Evolutionary conservation across 2,888 invertebrate genomes (phyloP), one percentile per base, ranked within the genome.

Genomic region (Rhingia campestris): DNA sequence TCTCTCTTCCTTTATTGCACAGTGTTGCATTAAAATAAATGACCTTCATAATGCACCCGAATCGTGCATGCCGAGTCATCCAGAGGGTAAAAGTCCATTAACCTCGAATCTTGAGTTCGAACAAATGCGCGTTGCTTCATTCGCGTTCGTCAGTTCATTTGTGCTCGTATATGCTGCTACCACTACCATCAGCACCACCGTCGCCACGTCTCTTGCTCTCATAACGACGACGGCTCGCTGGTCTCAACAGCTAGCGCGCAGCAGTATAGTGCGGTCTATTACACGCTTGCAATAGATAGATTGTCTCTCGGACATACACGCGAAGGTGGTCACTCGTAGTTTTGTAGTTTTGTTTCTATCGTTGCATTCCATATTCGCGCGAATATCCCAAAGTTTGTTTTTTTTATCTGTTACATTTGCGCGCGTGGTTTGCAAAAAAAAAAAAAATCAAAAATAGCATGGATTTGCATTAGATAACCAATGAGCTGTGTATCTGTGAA

Each of bases 51-150:
- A 80, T 84, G 84, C 84, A 84, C 80, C 84, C 84, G 84, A 84
- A 84, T 84, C 84, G 84, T 75, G 70, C 80, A 84, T 80, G 84
- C 66, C 80, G 74, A 84, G 84, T 84, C 84, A 84, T 84, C 84
- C 84, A 84, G 84, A 84, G 84, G 84, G 84, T 84, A 84, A 84
- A 84, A 84, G 84, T 84, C 84, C 84, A 84, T 84, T 84, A 84
- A 84, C 84, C 84, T 84, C 79, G 66, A 84, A 84, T 84, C 69
- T 84, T 80, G 84, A 80, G 79, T 84, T 84, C 22, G 80, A 84
- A 84, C 84, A 80, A 80, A 70, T 84, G 74, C 80, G 43, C 59
- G 84, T 84, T 84, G 84, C 74, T 84, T 72, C 70, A 75, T 75
- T 82, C 79, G 79, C 84, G 66, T 80, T 74, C 70, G 72, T 82